Conservation (phyloP, 2,888 invertebrate species). For the Spatulosminthurus flaviceps region DNA sequence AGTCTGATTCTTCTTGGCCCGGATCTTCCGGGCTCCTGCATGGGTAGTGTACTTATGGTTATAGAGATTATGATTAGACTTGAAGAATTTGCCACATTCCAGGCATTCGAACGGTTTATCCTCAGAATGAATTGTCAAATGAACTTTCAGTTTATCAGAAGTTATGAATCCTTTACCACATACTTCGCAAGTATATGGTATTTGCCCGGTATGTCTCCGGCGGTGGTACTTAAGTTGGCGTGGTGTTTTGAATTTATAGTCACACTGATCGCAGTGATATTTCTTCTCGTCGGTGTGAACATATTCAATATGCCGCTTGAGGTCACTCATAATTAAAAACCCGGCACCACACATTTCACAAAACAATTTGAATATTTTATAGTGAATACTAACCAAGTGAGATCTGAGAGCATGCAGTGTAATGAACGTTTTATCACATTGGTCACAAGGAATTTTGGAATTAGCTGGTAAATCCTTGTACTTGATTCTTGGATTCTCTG, state of each 20-base stretch:
- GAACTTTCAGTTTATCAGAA: conserved; percentile 33
- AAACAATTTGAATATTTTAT: conserved; percentile 31
- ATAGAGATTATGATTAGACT: conserved; percentile 23
- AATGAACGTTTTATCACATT: conserved; percentile 34
- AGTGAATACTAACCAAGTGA: conserved; percentile 26
- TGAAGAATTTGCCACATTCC: conserved; percentile 22
- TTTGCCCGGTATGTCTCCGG: conserved; percentile 31
- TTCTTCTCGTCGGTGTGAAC: conserved; percentile 30
- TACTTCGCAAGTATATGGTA: conserved; percentile 12
- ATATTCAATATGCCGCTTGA: conserved; percentile 24
- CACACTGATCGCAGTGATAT: conserved; percentile 38
- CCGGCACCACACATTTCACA: conserved; percentile 33
- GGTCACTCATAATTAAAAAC: conserved; percentile 29
- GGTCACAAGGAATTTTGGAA: neutral
- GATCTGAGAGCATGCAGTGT: neutral
- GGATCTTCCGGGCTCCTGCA: neutral
- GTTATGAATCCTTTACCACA: conserved; percentile 25
- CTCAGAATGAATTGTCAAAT: conserved; percentile 25
- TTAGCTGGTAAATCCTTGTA: neutral
- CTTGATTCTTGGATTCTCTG: neutral
- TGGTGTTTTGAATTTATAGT: conserved; percentile 27
- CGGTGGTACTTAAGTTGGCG: conserved; percentile 38
- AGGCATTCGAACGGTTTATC: conserved; percentile 11
- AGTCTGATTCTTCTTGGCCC: too few relatives aligned
- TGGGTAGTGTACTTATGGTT: conserved; percentile 38